Percentiles rank a stretch among this genome's conserved stretches.
These are phyloP conservation scores for Silurus meridionalis DNA, from an alignment of 2,113 vertebrate species.

Conservation along the genomic window DNA sequence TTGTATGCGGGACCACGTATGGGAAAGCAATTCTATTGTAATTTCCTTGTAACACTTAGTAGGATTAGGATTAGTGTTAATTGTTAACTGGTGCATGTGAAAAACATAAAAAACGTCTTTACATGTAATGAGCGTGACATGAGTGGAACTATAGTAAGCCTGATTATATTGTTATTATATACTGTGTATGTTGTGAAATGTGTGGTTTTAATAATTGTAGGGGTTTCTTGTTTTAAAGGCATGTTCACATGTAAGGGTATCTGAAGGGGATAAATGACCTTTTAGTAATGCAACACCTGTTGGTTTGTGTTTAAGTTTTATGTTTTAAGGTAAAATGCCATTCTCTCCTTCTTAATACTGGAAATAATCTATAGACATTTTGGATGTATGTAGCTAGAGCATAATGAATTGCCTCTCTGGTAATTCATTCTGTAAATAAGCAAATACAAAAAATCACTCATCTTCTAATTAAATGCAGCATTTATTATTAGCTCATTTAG, in stretches of 20 bases:
- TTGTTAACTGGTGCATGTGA: constrained; percentile 7
- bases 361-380: background rate
- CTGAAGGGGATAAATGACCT: background rate
- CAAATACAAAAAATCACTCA: background rate
- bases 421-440: background rate
- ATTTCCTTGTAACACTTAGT: background rate
- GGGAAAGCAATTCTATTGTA: background rate
- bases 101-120: background rate
- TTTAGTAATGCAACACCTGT: background rate
- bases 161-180: background rate
- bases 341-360: background rate
- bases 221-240: background rate
- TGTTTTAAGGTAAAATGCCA: background rate
- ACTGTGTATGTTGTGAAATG: background rate
- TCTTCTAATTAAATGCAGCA: constrained; percentile 14
- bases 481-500: constrained; percentile 31
- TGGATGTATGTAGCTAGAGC: background rate
- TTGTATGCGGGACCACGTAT: background rate
- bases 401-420: background rate
- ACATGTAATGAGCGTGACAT: background rate
- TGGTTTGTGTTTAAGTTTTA: background rate
- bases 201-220: constrained; percentile 4
- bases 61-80: background rate
- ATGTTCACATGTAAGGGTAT: background rate
- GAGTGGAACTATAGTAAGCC: background rate